Conservation (phyloP, 2,888 invertebrate species). For the Drosophila colorata region DNA sequence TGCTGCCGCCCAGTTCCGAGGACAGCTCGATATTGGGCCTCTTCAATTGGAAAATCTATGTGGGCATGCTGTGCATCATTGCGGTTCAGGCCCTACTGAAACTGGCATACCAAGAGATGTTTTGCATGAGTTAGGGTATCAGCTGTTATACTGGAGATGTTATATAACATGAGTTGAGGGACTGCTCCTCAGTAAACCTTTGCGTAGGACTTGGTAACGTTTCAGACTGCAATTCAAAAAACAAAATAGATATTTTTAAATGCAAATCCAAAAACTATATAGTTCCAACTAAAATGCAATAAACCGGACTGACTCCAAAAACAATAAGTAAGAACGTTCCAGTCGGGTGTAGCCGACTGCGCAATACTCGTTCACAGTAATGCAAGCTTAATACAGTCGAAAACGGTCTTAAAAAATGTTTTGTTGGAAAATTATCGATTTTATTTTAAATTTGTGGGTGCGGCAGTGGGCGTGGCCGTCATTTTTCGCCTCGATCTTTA, state of each 20-base stretch:
- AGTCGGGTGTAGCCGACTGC: too few relatives aligned
- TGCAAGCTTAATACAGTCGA: too few relatives aligned
- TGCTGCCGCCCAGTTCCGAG: background rate
- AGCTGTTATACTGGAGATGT: background rate
- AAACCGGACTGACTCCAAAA: background rate
- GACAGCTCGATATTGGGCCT: slow-evolving; percentile 1
- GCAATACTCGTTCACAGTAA: too few relatives aligned
- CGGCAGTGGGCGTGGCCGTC: too few relatives aligned
- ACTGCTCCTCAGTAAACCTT: background rate
- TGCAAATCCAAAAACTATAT: background rate
- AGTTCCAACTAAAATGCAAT: background rate
- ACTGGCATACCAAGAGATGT: slow-evolving; percentile 17
- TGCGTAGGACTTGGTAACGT: slow-evolving; percentile 1
- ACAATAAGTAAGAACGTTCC: background rate
- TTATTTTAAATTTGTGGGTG: too few relatives aligned
- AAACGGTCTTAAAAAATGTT: too few relatives aligned
- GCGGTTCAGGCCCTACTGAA: slow-evolving; percentile 37
- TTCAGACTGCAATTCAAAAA: background rate
- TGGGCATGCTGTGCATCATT: slow-evolving; percentile 45
- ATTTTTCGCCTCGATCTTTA: too few relatives aligned
- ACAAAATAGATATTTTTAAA: background rate
- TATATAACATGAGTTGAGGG: background rate
- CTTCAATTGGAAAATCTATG: slow-evolving; percentile 46
- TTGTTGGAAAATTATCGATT: too few relatives aligned
- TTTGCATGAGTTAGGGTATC: slow-evolving; percentile 2